Conservation (phyloP, 2,888 invertebrate genomes). For the Callimorpha dominula region DNA sequence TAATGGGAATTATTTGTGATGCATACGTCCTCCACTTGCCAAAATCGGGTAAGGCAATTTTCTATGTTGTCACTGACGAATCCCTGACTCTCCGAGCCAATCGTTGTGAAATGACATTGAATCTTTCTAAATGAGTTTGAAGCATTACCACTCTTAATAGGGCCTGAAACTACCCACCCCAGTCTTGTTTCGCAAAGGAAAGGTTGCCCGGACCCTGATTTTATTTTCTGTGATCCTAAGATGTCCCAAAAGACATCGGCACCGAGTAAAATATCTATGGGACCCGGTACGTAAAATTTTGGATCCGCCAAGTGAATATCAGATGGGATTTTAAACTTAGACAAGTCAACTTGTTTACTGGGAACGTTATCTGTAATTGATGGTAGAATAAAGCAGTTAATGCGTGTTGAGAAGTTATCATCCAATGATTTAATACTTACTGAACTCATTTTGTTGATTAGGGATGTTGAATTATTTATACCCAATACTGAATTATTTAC, state of each 20-base stretch:
- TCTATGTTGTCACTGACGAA: neutral
- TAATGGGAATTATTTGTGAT: neutral
- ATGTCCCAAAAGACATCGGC: neutral
- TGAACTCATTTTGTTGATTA: slow-evolving; percentile 25
- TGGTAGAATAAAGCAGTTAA: slow-evolving; percentile 40
- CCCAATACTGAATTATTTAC: slow-evolving; percentile 6
- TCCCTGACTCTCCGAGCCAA: too few relatives aligned
- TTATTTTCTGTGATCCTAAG: neutral
- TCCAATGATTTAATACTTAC: slow-evolving; percentile 24
- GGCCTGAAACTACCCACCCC: too few relatives aligned
- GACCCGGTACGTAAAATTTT: slow-evolving; percentile 1
- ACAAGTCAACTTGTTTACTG: slow-evolving; percentile 19
- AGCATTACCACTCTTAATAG: too few relatives aligned
- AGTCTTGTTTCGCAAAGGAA: too few relatives aligned
- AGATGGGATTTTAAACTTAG: slow-evolving; percentile 2
- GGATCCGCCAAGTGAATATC: slow-evolving; percentile 19
- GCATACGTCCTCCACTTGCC: neutral
- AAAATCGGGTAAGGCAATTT: neutral
- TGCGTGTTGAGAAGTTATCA: slow-evolving; percentile 18
- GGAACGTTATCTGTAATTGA: slow-evolving; percentile 35
- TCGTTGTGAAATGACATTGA: too few relatives aligned
- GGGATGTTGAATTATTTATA: slow-evolving; percentile 33
- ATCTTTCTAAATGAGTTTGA: too few relatives aligned
- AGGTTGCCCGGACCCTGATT: too few relatives aligned
- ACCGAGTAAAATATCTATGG: neutral